Percentiles rank a stretch among this genome's conserved stretches.
These are phyloP conservation scores for Trachelus iudaicus DNA, from an alignment of 2,888 invertebrate species.

Conservation along the genomic window DNA sequence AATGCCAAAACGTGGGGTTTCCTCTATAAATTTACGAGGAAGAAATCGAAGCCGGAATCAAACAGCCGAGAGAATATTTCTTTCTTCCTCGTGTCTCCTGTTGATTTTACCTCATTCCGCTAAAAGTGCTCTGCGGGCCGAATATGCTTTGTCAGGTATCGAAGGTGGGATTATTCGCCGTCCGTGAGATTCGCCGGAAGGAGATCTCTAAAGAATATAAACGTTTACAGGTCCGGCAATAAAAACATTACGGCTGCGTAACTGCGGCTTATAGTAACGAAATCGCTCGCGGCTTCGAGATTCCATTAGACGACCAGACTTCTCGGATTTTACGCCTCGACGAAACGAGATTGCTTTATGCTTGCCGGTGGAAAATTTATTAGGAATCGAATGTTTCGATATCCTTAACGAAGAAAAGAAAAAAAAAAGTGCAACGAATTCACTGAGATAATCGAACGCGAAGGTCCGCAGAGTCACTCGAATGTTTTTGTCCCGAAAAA, in stretches of 20 bases:
- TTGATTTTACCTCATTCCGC: background rate
- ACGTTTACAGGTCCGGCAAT: background rate
- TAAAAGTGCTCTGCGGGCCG: background rate
- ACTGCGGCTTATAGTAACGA: background rate
- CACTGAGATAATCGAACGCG: too few species aligned
- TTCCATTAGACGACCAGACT: background rate
- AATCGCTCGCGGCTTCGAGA: background rate
- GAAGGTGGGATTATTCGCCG: background rate
- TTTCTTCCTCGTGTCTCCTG: background rate
- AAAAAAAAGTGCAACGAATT: background rate
- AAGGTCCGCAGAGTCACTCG: background rate
- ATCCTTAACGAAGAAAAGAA: background rate
- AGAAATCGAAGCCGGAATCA: background rate
- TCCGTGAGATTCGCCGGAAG: background rate
- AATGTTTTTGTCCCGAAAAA: background rate
- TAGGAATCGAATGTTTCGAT: too few species aligned
- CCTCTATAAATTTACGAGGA: background rate
- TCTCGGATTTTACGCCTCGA: background rate
- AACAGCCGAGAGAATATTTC: background rate
- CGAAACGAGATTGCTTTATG: background rate
- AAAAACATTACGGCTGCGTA: background rate
- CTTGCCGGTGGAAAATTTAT: background rate
- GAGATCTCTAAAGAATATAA: background rate
- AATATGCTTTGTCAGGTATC: background rate
- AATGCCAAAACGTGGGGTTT: background rate